These are phyloP conservation scores for Microtus agrestis DNA, from an alignment of 2,797 vertebrate genomes.

Conservation along the genomic window DNA sequence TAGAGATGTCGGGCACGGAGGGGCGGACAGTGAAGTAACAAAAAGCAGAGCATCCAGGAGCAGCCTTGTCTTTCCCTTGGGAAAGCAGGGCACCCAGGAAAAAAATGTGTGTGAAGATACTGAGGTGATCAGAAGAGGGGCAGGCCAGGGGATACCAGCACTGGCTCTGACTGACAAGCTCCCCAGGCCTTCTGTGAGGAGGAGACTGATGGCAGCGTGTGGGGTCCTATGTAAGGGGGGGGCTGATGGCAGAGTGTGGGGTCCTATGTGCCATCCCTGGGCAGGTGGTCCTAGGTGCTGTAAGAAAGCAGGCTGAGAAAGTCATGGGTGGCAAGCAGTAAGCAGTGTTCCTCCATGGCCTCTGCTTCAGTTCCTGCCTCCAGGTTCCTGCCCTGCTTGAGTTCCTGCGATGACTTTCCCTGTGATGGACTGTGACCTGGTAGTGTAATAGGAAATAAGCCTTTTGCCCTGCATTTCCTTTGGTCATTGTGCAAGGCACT, in stretches of 20 bases:
- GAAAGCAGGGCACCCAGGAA: neutral
- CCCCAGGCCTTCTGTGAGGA: neutral
- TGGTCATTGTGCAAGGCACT: neutral
- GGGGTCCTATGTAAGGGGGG: too few species aligned
- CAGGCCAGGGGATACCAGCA: neutral
- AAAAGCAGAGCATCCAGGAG: fast-evolving
- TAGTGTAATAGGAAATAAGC: neutral
- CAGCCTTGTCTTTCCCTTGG: too few species aligned
- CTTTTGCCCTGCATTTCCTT: neutral
- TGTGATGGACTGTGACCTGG: neutral
- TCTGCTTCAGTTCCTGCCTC: neutral
- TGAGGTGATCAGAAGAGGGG: too few species aligned
- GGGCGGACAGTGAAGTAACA: neutral
- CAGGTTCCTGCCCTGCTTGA: neutral
- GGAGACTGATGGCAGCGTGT: fast-evolving
- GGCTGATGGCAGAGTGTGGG: fast-evolving
- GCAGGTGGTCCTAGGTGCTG: neutral
- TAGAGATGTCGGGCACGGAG: too few species aligned
- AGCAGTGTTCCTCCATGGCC: neutral
- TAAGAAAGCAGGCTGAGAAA: neutral
- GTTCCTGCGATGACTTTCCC: neutral
- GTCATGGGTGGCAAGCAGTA: neutral
- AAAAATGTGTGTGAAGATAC: neutral
- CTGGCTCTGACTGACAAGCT: neutral
- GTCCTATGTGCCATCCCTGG: neutral